Evolutionary conservation across 2,113 vertebrate species (phyloP).

Genomic region (Dicrurus megarhynchus): DNA sequence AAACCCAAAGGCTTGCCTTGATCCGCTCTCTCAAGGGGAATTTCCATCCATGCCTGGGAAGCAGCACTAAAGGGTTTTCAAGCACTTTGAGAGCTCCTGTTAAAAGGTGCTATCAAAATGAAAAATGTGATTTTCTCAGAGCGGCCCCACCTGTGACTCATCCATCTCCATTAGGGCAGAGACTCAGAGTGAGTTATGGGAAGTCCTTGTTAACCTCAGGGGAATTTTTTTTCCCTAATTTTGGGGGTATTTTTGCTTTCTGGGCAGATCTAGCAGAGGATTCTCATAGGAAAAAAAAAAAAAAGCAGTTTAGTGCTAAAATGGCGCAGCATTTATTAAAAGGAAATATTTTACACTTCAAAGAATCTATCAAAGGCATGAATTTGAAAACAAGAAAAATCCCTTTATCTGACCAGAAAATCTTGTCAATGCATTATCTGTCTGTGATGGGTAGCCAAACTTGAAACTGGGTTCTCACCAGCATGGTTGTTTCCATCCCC

Average conservation of each 20-base stretch:
- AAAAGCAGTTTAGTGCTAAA: neutral
- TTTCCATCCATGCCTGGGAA: neutral
- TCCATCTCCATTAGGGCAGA: conserved; percentile 30
- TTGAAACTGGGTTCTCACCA: neutral
- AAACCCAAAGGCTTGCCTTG: neutral
- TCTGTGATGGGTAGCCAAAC: neutral
- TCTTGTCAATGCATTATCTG: neutral
- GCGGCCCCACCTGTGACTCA: conserved; percentile 45
- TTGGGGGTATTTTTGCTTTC: neutral
- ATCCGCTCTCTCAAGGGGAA: neutral
- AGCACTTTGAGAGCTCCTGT: conserved; percentile 15
- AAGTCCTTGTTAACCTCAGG: neutral
- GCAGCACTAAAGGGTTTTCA: neutral
- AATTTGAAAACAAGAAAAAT: neutral
- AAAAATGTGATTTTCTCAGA: conserved; percentile 17
- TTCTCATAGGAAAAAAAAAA: neutral
- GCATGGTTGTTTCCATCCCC: neutral
- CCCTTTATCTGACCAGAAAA: neutral
- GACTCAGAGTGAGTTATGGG: neutral
- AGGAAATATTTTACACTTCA: conserved; percentile 1
- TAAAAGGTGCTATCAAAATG: conserved; percentile 46
- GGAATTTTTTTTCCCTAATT: neutral
- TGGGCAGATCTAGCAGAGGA: neutral
- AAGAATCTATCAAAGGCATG: neutral
- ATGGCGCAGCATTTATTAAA: neutral